Evolutionary conservation across 2,113 vertebrate genomes (phyloP), one percentile per base, ranked within the genome.

Genomic region (Grallaria varia): DNA sequence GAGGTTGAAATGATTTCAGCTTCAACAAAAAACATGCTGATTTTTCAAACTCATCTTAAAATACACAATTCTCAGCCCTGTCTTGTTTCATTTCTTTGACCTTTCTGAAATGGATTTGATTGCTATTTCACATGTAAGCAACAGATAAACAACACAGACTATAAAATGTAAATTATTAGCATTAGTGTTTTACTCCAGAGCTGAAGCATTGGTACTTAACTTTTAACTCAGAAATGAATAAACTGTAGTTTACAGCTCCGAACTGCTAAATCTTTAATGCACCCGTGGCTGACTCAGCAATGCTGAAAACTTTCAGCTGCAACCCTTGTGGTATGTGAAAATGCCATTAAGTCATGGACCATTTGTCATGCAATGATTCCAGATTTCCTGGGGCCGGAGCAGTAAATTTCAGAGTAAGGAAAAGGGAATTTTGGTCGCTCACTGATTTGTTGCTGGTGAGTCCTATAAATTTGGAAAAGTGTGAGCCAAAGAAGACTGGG

Each of bases 371-470:
- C 33, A 74, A 17, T 0, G 1, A 71, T 88, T 90, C 68, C 73
- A 86, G 79, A 80, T 82, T 93, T 96, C 55, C 56, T 83, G 55
- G 76, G 91, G 76, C 90, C 37, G 66, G 63, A 92, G 68, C 64
- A 80, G 66, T 93, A 90, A 88, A 90, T 94, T 93, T 90, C 52
- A 28, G 59, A 56, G 12, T 39, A 44, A 59, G 30, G 24, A 56
- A 80, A 76, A 87, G 18, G 67, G 73, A 53, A 20, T 62, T 84
- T 87, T 82, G 78, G 14, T 88, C 20, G 89, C 0, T 52, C 35
- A 4, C 30, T 85, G 77, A 89, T 87, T 82, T 90, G 49, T 92
- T 12, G 4, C n/a, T 66, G 39, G 9, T 5, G 22, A 91, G 53
- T 30, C 19, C 18, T 60, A 11, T 83, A 82, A 76, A 76, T 76